Percentiles rank a stretch among this genome's conserved stretches.
Evolutionary conservation across 2,888 invertebrate genomes (phyloP).

Genomic region (Tetragnatha montana): DNA sequence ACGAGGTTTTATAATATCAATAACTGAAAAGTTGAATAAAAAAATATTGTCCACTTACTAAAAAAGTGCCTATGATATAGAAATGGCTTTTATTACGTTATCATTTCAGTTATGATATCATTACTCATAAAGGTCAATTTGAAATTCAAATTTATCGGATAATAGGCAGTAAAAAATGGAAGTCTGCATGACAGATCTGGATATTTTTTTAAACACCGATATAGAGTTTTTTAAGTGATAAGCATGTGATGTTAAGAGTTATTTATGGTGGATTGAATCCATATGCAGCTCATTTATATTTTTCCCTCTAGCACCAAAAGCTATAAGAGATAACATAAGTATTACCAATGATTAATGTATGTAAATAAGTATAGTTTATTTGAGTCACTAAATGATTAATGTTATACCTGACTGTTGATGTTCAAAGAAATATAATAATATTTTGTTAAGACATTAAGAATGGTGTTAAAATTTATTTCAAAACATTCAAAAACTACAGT

Average conservation of each 20-base stretch:
- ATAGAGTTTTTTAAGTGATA: neutral
- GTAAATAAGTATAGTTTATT: too few relatives aligned
- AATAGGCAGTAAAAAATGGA: constrained; percentile 17
- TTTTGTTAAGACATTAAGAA: too few relatives aligned
- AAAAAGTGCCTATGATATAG: constrained; percentile 29
- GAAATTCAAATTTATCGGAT: constrained; percentile 43
- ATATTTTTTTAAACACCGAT: neutral
- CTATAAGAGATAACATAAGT: too few relatives aligned
- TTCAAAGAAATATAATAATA: too few relatives aligned
- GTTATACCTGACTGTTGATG: too few relatives aligned
- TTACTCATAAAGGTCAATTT: constrained; percentile 28
- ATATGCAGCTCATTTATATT: neutral
- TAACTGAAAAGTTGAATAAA: too few relatives aligned
- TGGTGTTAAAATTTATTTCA: too few relatives aligned
- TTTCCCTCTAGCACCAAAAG: neutral
- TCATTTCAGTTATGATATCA: constrained; percentile 16
- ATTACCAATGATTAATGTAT: too few relatives aligned
- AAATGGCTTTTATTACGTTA: constrained; percentile 44
- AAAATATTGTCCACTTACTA: constrained; percentile 21
- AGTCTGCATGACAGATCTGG: neutral
- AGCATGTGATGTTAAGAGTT: neutral
- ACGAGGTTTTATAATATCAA: too few relatives aligned
- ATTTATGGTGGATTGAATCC: neutral
- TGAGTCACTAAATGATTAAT: too few relatives aligned
- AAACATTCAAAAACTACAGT: too few relatives aligned